These are phyloP conservation scores for Procambarus virginalis DNA, from an alignment of 1,140 invertebrate species.

Conservation along the genomic window DNA sequence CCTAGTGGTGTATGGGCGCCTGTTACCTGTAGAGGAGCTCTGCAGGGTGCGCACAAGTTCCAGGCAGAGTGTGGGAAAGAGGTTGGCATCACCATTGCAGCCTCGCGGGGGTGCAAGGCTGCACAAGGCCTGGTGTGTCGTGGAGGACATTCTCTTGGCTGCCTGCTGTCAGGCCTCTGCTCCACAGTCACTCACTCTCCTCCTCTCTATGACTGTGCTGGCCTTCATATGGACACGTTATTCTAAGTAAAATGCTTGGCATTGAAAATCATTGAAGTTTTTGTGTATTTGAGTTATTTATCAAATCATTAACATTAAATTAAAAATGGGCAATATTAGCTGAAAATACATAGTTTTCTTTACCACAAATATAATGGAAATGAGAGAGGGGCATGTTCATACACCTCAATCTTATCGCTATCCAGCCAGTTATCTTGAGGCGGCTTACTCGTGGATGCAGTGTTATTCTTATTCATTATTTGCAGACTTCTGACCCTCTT, in stretches of 20 bases:
- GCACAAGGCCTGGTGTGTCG: conserved; percentile 14
- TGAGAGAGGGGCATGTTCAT: too few relatives aligned
- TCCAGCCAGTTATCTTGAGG: too few relatives aligned
- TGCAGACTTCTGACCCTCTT: too few relatives aligned
- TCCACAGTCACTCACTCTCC: not conserved
- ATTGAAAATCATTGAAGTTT: too few relatives aligned
- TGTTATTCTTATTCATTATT: too few relatives aligned
- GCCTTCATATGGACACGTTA: conserved; percentile 4
- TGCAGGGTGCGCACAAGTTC: conserved; percentile 36
- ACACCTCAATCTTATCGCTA: too few relatives aligned
- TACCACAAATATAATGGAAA: too few relatives aligned
- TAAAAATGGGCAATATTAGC: too few relatives aligned
- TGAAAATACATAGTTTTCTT: too few relatives aligned
- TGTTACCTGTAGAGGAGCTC: conserved; percentile 24
- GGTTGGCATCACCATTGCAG: conserved; percentile 25
- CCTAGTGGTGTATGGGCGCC: conserved; percentile 1
- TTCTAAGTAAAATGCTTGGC: not conserved
- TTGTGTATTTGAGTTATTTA: too few relatives aligned
- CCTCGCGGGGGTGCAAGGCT: conserved; percentile 22
- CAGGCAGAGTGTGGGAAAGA: conserved; percentile 34
- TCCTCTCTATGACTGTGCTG: conserved; percentile 33
- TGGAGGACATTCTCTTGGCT: conserved; percentile 2
- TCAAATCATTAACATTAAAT: too few relatives aligned
- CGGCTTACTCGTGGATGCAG: too few relatives aligned
- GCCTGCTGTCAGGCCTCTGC: conserved; percentile 34